Base-by-base conservation (phyloP, 2,888 invertebrate species). In the Liopterus haemorrhoidalis region DNA sequence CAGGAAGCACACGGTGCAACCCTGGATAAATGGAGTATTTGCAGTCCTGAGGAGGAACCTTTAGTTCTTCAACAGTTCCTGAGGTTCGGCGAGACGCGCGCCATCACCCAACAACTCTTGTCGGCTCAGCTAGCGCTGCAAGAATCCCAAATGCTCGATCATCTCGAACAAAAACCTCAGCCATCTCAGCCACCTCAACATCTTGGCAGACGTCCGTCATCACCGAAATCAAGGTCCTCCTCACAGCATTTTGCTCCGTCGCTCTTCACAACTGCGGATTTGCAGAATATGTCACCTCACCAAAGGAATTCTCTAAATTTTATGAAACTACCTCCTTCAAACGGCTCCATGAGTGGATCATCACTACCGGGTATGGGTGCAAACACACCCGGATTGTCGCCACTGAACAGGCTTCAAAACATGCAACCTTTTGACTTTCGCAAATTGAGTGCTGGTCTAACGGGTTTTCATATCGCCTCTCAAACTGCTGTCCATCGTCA, bases 401-500 rank as follows among this genome's bases (percentile, higher is more conserved):
- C 94, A 2, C 71, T 94, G 51, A 91, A 86, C 66, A 81, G 89
- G 58, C 73, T 94, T 35, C 92, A 93, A 70, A 93, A 85, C 59
- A 93, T 95, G 93, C 93, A 94, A 63, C 93, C 94, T 0, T 92
- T 92, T 65, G 93, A 94, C 66, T 93, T 87, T 63, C 79, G 92
- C 20, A 89, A 89, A 63, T 71, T 85, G 42, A 79, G 82, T 48
- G 77, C 79, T 53, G 74, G 74, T 5, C 59, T 76, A 2, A 76
- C 78, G 49, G 74, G 80, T 59, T 71, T 74, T 57, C 68, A 68
- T 69, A 72, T 57, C 70, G 72, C 32, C 69, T n/a, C n/a, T n/a
- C n/a, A n/a, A n/a, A n/a, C n/a, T n/a, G n/a, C 59, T 21, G 54
- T 54, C 66, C 67, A 58, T 53, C 64, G 67, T 25, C n/a, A n/a